Percentiles rank a stretch among this genome's conserved stretches.
Evolutionary conservation across 2,113 vertebrate species (phyloP).

Genomic region (Eulemur macaco): DNA sequence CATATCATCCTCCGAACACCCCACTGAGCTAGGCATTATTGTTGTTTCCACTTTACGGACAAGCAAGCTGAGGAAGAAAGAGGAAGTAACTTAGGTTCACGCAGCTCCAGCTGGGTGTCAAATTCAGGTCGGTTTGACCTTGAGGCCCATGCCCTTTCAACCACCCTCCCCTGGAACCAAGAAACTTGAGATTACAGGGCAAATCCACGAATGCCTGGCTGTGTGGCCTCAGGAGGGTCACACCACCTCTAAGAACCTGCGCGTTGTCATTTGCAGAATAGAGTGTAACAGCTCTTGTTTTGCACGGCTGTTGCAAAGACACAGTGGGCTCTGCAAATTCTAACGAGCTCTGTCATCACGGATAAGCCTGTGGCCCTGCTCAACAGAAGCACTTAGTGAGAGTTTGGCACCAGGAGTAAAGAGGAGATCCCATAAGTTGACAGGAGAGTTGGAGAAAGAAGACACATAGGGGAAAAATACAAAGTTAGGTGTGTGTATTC

Average conservation of each 20-base stretch:
- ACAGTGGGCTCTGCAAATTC: background rate
- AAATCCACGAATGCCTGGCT: background rate
- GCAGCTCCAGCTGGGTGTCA: background rate
- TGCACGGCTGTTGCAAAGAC: background rate
- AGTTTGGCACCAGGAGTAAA: background rate
- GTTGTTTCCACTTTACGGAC: background rate
- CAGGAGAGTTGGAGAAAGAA: background rate
- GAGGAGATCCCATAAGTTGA: background rate
- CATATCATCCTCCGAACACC: background rate
- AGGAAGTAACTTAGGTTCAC: background rate
- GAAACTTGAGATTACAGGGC: background rate
- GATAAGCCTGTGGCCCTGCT: background rate
- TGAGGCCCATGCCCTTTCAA: background rate
- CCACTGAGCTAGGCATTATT: accelerated
- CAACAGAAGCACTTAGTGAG: background rate
- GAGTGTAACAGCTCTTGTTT: accelerated
- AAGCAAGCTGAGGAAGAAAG: background rate
- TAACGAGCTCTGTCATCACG: background rate
- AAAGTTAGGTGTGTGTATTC: background rate
- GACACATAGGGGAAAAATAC: background rate
- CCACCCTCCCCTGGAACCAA: background rate
- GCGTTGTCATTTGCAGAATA: background rate
- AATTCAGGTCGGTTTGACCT: background rate
- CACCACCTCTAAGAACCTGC: background rate
- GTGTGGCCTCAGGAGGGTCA: background rate